Conservation (phyloP, 2,797 vertebrate species). For the Paguma larvata region DNA sequence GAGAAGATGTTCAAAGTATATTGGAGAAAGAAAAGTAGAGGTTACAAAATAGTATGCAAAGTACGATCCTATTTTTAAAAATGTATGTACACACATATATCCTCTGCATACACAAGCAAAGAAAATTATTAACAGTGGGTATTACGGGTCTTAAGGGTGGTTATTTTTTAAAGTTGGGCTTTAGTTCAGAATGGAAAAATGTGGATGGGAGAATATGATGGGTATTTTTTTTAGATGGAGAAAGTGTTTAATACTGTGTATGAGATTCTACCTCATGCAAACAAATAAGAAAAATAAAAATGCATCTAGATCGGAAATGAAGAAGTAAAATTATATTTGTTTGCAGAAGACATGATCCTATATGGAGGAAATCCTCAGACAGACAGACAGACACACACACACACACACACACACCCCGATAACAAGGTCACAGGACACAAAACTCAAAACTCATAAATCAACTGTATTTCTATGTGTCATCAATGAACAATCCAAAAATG, state of each 20-base stretch:
- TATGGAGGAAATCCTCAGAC: not conserved
- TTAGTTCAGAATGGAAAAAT: not conserved
- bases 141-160: not conserved
- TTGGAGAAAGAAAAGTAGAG: not conserved
- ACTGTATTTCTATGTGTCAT: not conserved
- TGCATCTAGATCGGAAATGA: not conserved
- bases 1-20: conserved; percentile 30
- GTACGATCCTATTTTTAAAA: not conserved
- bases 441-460: not conserved
- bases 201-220: not conserved
- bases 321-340: conserved; percentile 18
- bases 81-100: not conserved
- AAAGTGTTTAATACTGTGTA: not conserved
- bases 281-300: conserved; percentile 5
- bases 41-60: not conserved
- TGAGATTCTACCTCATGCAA: not conserved
- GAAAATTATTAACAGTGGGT: not conserved
- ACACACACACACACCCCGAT: not conserved
- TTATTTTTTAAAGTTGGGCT: not conserved
- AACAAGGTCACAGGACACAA: not conserved
- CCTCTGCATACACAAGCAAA: not conserved
- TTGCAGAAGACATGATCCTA: not conserved
- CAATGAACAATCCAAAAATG: not conserved
- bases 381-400: not conserved
- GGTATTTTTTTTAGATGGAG: not conserved